These are phyloP conservation scores for Cotesia congregata DNA, from an alignment of 2,888 invertebrate genomes.

Conservation along the genomic window DNA sequence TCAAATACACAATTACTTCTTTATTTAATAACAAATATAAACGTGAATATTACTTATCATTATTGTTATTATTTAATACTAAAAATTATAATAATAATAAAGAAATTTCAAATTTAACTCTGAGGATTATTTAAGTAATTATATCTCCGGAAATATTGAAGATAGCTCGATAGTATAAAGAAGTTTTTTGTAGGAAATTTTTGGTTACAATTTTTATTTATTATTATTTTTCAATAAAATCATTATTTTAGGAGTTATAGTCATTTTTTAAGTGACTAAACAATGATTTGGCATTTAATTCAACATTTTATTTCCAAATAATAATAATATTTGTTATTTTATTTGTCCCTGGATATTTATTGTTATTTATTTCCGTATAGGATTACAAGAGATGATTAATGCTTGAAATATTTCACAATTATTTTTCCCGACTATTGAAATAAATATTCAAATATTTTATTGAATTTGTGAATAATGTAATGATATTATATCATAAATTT, in stretches of 20 bases:
- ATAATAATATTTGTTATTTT: not conserved
- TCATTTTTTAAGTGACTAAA: no score
- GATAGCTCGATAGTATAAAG: no score
- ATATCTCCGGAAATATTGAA: no score
- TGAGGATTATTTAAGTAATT: no score
- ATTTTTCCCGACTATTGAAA: not conserved
- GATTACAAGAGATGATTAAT: not conserved
- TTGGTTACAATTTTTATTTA: no score
- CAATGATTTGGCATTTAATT: no score
- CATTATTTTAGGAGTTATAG: no score
- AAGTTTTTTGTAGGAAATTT: no score
- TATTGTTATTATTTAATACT: no score
- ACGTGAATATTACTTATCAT: not conserved
- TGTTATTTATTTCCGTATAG: not conserved
- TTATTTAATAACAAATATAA: not conserved
- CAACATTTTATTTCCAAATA: not conserved
- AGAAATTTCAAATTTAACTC: no score
- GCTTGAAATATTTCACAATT: not conserved
- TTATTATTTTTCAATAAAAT: no score
- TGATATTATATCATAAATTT: not conserved
- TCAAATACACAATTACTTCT: constrained; percentile 4
- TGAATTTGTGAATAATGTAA: not conserved
- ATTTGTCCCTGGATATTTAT: not conserved
- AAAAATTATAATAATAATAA: no score
- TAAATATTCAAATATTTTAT: not conserved